Evolutionary conservation across 2,797 vertebrate genomes (phyloP).

Genomic region (Acanthurus leucopareius): DNA sequence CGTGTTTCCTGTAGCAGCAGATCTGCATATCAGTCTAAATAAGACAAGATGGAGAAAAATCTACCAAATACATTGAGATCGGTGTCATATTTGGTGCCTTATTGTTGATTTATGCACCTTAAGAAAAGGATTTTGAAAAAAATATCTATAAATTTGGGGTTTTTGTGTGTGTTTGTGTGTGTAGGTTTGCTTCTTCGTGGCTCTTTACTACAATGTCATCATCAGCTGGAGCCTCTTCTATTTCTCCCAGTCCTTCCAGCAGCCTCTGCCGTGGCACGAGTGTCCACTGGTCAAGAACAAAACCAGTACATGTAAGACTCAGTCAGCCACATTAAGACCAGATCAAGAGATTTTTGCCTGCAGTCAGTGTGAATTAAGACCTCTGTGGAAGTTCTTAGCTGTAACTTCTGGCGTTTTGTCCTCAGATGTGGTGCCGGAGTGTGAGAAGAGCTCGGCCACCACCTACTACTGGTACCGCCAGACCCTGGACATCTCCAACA

Average conservation of each 20-base stretch:
- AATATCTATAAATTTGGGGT: too few relatives aligned
- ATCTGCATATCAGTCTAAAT: not conserved
- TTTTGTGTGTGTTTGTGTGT: slow-evolving; percentile 43
- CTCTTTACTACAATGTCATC: slow-evolving; percentile 99
- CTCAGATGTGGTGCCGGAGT: slow-evolving; percentile 93
- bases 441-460: slow-evolving; percentile 96
- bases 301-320: slow-evolving; percentile 90
- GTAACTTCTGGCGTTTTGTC: slow-evolving; percentile 33
- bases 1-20: not conserved
- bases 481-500: slow-evolving; percentile 94
- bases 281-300: slow-evolving; percentile 95
- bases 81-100: not conserved
- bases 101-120: not conserved
- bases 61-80: not conserved
- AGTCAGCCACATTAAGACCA: not conserved
- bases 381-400: not conserved
- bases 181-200: slow-evolving; percentile 97
- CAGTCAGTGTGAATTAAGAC: too few relatives aligned
- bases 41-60: not conserved
- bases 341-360: not conserved
- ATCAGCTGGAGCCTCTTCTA: slow-evolving; percentile 99
- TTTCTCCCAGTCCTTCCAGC: slow-evolving; percentile 98
- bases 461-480: slow-evolving; percentile 99
- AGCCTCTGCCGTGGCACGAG: slow-evolving; percentile 96
- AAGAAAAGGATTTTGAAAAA: not conserved